These are phyloP conservation scores for Eublepharis macularius DNA, from an alignment of 2,113 vertebrate genomes.

Conservation along the genomic window DNA sequence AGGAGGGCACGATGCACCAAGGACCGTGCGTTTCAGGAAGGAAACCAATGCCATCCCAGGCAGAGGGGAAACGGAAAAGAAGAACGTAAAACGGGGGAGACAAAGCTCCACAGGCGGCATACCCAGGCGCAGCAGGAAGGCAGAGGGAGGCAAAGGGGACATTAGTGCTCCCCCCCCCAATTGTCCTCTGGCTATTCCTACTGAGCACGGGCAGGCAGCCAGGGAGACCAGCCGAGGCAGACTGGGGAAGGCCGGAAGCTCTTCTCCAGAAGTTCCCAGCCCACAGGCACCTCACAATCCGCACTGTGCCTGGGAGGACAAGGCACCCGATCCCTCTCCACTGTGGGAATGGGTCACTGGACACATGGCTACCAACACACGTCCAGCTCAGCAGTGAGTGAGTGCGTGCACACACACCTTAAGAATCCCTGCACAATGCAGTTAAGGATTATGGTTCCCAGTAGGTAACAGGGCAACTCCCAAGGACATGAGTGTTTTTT, in stretches of 20 bases:
- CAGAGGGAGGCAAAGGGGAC: not conserved
- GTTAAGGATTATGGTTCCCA: no score
- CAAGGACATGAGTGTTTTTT: no score
- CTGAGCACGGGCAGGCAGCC: not conserved
- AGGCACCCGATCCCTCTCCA: no score
- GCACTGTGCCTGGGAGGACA: no score
- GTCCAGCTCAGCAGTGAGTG: no score
- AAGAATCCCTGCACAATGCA: no score
- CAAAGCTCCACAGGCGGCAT: not conserved
- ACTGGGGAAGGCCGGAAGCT: not conserved
- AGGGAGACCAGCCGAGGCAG: not conserved
- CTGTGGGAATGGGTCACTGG: no score
- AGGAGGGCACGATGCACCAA: not conserved
- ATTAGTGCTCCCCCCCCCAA: accelerated
- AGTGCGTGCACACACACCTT: no score
- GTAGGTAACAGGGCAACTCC: no score
- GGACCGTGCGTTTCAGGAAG: not conserved
- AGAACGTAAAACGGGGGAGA: no score
- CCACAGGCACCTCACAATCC: not conserved
- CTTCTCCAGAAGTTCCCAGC: not conserved
- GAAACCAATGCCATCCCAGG: not conserved
- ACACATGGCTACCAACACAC: no score
- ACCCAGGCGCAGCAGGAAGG: no score
- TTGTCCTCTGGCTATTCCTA: not conserved
- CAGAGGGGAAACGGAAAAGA: not conserved